These are phyloP conservation scores for Eriocheir sinensis DNA, from an alignment of 1,140 invertebrate genomes.

Conservation along the genomic window DNA sequence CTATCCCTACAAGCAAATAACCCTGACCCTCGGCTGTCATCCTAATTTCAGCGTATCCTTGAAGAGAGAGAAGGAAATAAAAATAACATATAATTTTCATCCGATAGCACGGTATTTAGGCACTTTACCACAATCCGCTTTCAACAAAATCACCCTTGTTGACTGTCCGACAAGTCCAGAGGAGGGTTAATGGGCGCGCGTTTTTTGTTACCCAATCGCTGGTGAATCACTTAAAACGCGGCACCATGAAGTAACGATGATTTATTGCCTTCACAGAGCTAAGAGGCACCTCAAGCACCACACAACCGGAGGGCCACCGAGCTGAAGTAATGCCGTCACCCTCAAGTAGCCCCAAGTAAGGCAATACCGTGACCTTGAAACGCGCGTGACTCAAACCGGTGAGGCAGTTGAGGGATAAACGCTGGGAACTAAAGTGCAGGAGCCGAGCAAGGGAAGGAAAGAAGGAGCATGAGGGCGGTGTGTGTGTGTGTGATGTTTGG, in stretches of 20 bases:
- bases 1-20: no score
- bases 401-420: background rate
- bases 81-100: no score
- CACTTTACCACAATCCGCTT: background rate
- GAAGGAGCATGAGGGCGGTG: background rate
- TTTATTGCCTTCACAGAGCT: conserved; percentile 23
- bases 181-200: background rate
- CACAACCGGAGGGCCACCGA: background rate
- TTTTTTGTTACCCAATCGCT: background rate
- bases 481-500: background rate
- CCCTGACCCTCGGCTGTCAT: no score
- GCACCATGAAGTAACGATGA: background rate
- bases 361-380: background rate
- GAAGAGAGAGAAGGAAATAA: no score
- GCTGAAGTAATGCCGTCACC: background rate
- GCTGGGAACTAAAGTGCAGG: background rate
- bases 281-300: background rate
- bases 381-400: background rate
- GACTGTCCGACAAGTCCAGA: background rate
- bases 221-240: background rate
- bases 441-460: background rate
- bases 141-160: background rate
- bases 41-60: no score
- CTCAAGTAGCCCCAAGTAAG: conserved; percentile 1
- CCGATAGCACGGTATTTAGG: background rate